Base-by-base conservation (phyloP, 1,140 invertebrate species). In the Leptinotarsa defecta region DNA sequence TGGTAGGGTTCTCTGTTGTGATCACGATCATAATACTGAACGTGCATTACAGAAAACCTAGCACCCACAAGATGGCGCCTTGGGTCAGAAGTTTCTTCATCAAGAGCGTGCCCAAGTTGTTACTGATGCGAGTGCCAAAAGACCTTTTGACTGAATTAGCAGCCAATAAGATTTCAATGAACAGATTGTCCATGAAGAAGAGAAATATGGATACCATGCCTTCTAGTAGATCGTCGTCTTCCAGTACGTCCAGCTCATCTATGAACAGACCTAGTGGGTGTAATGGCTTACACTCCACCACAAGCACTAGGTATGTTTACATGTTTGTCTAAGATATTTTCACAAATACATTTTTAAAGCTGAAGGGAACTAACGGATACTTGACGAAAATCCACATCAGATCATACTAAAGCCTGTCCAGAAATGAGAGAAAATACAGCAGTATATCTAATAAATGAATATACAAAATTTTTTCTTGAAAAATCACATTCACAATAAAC, bases 41-140 rank as follows among this genome's bases (percentile, higher is more conserved):
- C 86, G 94, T 99, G n/a, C 98, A 99, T 85, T 99, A 99, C 85
- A 94, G 98, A 3, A 98, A 98, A 83, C 98, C 98, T 3, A 96
- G 96, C 78, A 99, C 98, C 0, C 98, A 99, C 86, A 94, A 95
- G 86, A 98, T 99, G 95, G 91, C 94, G 1, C 94, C 94, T 0
- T 97, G 96, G 95, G 92, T 97, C 8, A 88, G 95, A 64, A 91
- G 90, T 74, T 91, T 98, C 77, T 98, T 98, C 86, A 95, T 96
- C 80, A 91, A 94, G 78, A 89, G 91, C 68, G 87, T 97, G 17
- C 95, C 96, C 0, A 95, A 94, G 78, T 81, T 96, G 19, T 85
- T 97, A 8, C 85, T 95, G 48, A 97, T 97, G 95, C 87, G 94
- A 63, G 94, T 94, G 3, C 93, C 94, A 1, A 93, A 95, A 79